Evolutionary conservation across 2,797 vertebrate species (phyloP), one percentile per base, ranked within the genome.

Genomic region (Spinus pinus): DNA sequence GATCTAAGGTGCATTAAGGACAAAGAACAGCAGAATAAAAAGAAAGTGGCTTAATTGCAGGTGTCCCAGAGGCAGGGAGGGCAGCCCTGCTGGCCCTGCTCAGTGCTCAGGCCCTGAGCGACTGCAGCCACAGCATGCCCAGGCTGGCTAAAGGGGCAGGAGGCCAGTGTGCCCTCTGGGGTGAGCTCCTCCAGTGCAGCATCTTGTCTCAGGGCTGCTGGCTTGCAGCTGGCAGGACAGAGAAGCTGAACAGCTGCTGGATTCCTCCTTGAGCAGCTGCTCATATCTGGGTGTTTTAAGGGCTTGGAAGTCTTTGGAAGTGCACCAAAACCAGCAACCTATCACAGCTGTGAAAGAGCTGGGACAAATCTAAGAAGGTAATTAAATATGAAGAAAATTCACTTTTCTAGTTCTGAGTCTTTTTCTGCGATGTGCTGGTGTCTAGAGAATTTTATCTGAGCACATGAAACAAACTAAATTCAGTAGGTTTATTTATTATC

Each of bases 181-280:
- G 37, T 81, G 39, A 91, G 39, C 41, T 41, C 10, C 47, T 84
- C 7, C 44, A 66, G 27, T 1, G 10, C 87, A 70, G 66, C 44
- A 82, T 51, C 89, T 91, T 85, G 41, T 51, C 58, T 73, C 0
- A 0, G 21, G 67, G 79, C 14, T 82, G 23, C 9, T 92, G 89
- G 12, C 49, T 92, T 70, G 71, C 89, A 91, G 64, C 51, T 96
- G 86, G 75, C 89, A 64, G 49, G 21, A 58, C 31, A 82, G 60
- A 85, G 66, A 53, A 53, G 33, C 53, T 90, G 65, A 87, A 33
- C 95, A 96, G 95, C 96, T 96, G 96, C 23, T 94, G 93, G 79
- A 89, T 87, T 89, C 49, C 67, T 93, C 53, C 49, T 62, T 35
- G 31, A 73, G 89, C 95, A 96, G 96, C 95, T 96, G 96, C 64